Evolutionary conservation across 2,888 invertebrate species (phyloP).

Genomic region (Griposia aprilina): DNA sequence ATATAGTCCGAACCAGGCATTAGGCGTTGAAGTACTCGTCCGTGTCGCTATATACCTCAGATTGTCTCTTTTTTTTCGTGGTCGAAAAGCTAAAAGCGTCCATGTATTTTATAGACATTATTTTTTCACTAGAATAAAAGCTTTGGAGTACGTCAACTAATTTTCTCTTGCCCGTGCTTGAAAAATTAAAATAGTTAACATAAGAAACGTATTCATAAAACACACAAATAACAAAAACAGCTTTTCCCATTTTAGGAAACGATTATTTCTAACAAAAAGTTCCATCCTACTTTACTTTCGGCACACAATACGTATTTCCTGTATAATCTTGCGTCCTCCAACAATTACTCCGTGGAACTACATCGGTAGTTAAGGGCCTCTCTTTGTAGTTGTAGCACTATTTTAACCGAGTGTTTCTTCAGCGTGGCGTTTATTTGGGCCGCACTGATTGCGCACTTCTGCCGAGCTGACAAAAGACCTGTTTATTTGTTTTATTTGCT

Average conservation of each 20-base stretch:
- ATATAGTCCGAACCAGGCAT: background rate
- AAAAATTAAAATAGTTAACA: background rate
- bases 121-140: background rate
- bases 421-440: conserved; percentile 52
- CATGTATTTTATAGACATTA: background rate
- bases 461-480: conserved; percentile 59
- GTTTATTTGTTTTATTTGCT: conserved; percentile 60
- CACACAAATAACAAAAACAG: background rate
- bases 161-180: too few species aligned
- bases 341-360: background rate
- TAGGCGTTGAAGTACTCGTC: background rate
- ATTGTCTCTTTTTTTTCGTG: background rate
- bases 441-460: conserved; percentile 60
- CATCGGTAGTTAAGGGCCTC: conserved; percentile 38
- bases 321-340: conserved; percentile 9
- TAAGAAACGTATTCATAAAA: background rate
- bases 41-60: too few species aligned
- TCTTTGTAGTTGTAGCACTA: conserved; percentile 25
- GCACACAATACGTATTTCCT: conserved; percentile 3
- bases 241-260: background rate
- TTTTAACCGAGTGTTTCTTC: conserved; percentile 49
- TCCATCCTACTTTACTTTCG: background rate
- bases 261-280: background rate
- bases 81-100: background rate
- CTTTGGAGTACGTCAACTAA: background rate